Evolutionary conservation across 2,113 vertebrate species (phyloP).

Genomic region (Loxodonta africana): DNA sequence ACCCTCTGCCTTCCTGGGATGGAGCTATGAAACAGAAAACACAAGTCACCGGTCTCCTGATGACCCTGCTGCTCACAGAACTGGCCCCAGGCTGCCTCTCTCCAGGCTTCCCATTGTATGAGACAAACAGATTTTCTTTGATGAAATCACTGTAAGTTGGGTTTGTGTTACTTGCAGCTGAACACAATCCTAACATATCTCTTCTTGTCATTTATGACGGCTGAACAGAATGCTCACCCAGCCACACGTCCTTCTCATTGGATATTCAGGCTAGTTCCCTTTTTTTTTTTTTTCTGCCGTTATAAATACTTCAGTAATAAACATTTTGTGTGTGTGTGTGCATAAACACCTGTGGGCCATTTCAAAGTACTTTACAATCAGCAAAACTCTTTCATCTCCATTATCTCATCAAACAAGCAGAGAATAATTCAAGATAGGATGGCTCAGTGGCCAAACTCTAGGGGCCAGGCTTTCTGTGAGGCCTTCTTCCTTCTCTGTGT

Average conservation of each 20-base stretch:
- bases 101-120: background rate
- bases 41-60: background rate
- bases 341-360: background rate
- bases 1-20: background rate
- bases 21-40: background rate
- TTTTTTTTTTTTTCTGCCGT: background rate
- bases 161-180: background rate
- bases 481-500: background rate
- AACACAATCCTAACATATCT: background rate
- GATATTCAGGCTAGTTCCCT: background rate
- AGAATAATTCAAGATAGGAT: background rate
- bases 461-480: background rate
- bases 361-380: background rate
- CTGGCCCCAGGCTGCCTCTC: background rate
- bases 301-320: background rate
- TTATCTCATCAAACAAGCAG: background rate
- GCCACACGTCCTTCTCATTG: accelerated
- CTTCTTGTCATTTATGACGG: background rate
- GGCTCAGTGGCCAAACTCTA: background rate
- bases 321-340: background rate
- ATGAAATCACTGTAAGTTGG: background rate
- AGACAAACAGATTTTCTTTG: background rate
- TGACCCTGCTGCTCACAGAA: background rate
- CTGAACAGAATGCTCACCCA: background rate
- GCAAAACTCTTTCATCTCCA: background rate